Evolutionary conservation across 1,140 invertebrate species (phyloP), one percentile per base, ranked within the genome.

Genomic region (Adoxophyes honmai): DNA sequence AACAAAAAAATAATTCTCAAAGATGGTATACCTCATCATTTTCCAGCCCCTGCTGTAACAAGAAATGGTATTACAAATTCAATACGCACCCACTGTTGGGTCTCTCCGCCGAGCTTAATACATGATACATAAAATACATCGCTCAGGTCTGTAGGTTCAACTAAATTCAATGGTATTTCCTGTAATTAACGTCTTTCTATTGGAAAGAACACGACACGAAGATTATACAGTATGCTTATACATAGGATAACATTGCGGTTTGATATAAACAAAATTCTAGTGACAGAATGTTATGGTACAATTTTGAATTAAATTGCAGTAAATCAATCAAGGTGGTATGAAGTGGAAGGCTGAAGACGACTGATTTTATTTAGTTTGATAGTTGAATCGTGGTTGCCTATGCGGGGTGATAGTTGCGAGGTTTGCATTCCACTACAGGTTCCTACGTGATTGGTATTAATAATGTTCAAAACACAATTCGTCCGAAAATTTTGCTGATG

Each of bases 21-120:
- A 86, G 80, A 86, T 86, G 81, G 77, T 86, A 93, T 95, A 94
- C 94, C 94, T 95, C 94, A 91, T 95, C 94, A 91, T 94, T 94
- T 92, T 94, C 94, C 94, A 94, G 93, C 93, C 93, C 94, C 93
- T 94, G 94, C 94, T 95, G 94, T 91, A 92, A 90, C 92, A 92
- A 90, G 90, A 90, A 90, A 89, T 83, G 82, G 73, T 80, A 88
- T 84, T 79, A 88, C 79, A 88, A 78, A 81, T 86, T 88, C 83
- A 86, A 80, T 88, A 88, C 73, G 81, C 83, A 86, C 85, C 85
- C 85, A 86, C 82, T 81, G 81, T 85, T 71, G 84, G 85, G 75
- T 78, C 68, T 75, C 64, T 66, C 74, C 67, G 77, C 70, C 73
- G 69, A 64, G 62, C 66, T 59, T 69, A 65, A 63, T 44, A 63